A percentile compares a stretch with the other conserved stretches of the same genome.
Evolutionary conservation across 2,888 invertebrate species (phyloP).

Genomic region (Falcaria lacertinaria): DNA sequence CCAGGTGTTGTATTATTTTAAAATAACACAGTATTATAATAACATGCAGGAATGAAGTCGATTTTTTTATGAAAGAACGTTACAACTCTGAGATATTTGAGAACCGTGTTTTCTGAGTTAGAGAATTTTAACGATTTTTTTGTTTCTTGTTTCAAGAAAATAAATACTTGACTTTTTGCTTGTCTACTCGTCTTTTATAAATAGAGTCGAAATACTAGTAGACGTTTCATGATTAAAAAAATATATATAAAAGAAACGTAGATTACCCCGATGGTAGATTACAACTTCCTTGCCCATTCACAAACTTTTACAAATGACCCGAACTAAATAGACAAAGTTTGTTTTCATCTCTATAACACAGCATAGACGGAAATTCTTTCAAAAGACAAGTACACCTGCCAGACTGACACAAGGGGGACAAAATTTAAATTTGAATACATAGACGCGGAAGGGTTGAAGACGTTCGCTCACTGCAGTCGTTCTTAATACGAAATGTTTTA

Average conservation of each 20-base stretch:
- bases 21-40: conserved; percentile 22
- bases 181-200: too few species aligned
- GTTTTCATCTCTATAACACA: conserved; percentile 20
- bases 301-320: conserved; percentile 2
- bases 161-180: too few species aligned
- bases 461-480: conserved; percentile 34
- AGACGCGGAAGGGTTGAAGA: conserved; percentile 59
- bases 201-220: too few species aligned
- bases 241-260: too few species aligned
- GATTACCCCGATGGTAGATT: neutral
- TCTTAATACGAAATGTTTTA: conserved; percentile 17
- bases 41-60: neutral
- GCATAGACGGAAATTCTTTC: conserved; percentile 59
- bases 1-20: conserved; percentile 69
- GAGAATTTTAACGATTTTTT: too few species aligned
- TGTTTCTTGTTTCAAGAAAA: too few species aligned
- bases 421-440: conserved; percentile 66
- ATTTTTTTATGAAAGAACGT: neutral
- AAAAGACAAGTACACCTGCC: conserved; percentile 65
- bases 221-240: too few species aligned
- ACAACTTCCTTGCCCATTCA: neutral
- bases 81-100: neutral
- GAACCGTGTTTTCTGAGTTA: neutral
- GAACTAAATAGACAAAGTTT: conserved; percentile 3
- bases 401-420: conserved; percentile 42